phyloP scores from a whole-genome alignment of 2,888 invertebrate genomes.

The Temnothorax ravouxi region DNA sequence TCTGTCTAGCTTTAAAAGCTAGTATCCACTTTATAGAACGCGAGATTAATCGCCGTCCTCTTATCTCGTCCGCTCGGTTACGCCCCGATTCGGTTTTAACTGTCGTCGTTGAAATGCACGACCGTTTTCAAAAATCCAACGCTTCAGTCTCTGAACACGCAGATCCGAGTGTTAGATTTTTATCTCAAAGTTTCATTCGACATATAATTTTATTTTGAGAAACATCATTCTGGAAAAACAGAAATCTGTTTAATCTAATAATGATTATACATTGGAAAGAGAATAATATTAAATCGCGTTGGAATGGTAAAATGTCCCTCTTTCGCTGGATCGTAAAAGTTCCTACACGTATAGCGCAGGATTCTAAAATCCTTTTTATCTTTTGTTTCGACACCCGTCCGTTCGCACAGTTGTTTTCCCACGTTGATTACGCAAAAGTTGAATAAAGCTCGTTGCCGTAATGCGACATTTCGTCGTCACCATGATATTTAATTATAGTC shows the following conservation, averaged over 20 bases:
- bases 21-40: constrained; percentile 31
- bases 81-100: constrained; percentile 23
- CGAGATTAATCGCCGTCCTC: constrained; percentile 31
- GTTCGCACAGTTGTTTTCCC: not conserved
- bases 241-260: not conserved
- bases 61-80: constrained; percentile 47
- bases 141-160: not conserved
- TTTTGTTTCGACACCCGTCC: not conserved
- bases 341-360: not conserved
- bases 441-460: not conserved
- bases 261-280: not conserved
- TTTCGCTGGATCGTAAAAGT: not conserved
- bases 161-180: not conserved
- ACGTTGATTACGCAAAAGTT: constrained; percentile 1
- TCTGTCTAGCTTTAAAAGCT: constrained; percentile 4
- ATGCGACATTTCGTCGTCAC: not conserved
- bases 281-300: not conserved
- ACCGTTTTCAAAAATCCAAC: constrained; percentile 8
- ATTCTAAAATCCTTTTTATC: not conserved
- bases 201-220: constrained; percentile 3
- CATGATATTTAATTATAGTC: not conserved
- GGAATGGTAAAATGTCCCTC: too few species aligned
- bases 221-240: not conserved
- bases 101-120: not conserved
- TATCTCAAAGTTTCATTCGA: not conserved